Evolutionary conservation across 2,888 invertebrate species (phyloP), one percentile per base, ranked within the genome.

Genomic region (Ectropis crepuscularia): DNA sequence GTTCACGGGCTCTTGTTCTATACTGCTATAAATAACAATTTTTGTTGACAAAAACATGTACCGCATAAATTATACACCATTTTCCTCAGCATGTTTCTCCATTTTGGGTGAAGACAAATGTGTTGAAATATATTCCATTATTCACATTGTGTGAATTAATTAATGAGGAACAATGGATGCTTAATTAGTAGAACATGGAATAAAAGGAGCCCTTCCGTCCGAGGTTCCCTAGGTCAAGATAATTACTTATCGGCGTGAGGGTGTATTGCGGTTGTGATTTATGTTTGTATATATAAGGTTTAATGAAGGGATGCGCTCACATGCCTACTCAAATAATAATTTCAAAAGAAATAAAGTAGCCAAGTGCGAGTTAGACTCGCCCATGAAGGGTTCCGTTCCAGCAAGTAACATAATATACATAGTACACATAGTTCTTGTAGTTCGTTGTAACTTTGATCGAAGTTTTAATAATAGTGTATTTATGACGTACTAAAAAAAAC

Each of bases 171-270:
- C 70, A 72, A 74, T 67, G 57, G 64, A 61, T 70, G 61, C 69
- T 76, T 76, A 75, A 78, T 76, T 73, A 73, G 63, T 55, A 66
- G 57, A 45, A 63, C 59, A 55, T 67, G 54, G 65, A 68, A 70
- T 71, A 71, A 73, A 75, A 68, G 69, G 57, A 63, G 67, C 61
- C 63, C 63, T 61, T 55, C 68, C 55, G 67, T 37, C 64, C 57
- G 61, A 66, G 43, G 51, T 58, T 69, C 66, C 61, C 65, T 64
- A 65, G 70, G 68, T 68, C 65, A 68, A 67, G 59, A 67, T 71
- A 69, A 69, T 71, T 70, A 62, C 72, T 71, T 71, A 68, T 71
- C 58, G 55, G 53, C 10, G 43, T 39, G 47, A 47, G 64, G 55
- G 51, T 43, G 53, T 48, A 43, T 53, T 54, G 57, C 39, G 53